Percentiles rank a stretch among this genome's conserved stretches.
Evolutionary conservation across 2,113 vertebrate genomes (phyloP).

Genomic region (Elachura formosa): DNA sequence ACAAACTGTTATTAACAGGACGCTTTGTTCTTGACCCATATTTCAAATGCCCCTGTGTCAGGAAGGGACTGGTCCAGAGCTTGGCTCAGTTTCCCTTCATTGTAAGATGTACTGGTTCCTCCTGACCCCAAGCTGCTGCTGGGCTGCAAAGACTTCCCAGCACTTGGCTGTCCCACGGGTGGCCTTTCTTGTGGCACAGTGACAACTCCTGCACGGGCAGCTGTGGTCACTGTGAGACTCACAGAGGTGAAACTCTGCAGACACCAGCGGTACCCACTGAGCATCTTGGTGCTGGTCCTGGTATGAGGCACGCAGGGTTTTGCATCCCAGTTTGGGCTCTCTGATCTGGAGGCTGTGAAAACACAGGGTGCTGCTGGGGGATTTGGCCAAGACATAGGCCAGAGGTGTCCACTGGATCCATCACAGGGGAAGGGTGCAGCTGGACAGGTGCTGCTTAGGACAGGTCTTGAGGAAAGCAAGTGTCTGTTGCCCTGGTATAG

Average conservation of each 20-base stretch:
- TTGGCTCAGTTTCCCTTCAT: conserved; percentile 9
- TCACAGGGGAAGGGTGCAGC: background rate
- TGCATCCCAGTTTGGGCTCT: background rate
- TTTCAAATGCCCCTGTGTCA: background rate
- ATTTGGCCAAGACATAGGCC: background rate
- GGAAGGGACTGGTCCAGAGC: background rate
- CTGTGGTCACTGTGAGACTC: background rate
- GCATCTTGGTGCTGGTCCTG: background rate
- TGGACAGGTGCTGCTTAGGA: background rate
- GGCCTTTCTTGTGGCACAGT: background rate
- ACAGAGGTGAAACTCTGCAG: background rate
- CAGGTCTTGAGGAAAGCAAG: background rate
- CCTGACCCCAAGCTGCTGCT: background rate
- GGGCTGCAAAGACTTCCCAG: background rate
- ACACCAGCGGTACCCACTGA: background rate
- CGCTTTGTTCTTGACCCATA: conserved; percentile 31
- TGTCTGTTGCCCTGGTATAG: accelerated
- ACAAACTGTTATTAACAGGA: background rate
- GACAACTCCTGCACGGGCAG: background rate
- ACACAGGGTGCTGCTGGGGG: background rate
- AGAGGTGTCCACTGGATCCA: accelerated
- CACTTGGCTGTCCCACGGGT: background rate
- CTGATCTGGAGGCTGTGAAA: background rate
- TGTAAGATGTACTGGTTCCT: background rate
- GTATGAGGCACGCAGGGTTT: background rate